A percentile compares a stretch with the other conserved stretches of the same genome.
Evolutionary conservation across 2,888 invertebrate species (phyloP).

Genomic region (Cloeon dipterum): DNA sequence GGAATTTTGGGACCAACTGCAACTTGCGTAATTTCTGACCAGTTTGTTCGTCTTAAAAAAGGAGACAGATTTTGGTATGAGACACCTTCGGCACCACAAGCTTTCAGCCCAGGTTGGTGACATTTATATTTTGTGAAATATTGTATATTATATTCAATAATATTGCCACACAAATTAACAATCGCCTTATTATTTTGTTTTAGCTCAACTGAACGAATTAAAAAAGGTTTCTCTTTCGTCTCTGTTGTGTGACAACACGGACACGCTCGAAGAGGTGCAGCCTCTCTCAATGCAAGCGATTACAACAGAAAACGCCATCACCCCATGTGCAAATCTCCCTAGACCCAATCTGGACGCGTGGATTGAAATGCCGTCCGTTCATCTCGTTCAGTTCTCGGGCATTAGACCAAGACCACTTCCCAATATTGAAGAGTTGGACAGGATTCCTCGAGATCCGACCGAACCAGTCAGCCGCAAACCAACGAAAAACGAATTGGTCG

Average conservation of each 20-base stretch:
- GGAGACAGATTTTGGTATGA: constrained; percentile 87
- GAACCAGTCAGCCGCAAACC: neutral
- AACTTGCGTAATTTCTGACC: constrained; percentile 62
- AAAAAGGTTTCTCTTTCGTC: constrained; percentile 48
- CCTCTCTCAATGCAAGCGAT: constrained; percentile 42
- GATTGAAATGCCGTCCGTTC: constrained; percentile 17
- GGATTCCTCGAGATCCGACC: constrained; percentile 1
- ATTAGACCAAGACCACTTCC: neutral
- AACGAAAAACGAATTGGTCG: neutral
- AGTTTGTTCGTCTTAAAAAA: constrained; percentile 54
- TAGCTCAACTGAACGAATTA: constrained; percentile 58
- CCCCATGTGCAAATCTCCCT: constrained; percentile 35
- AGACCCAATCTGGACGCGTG: constrained; percentile 31
- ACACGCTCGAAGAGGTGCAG: constrained; percentile 34
- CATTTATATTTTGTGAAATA: neutral
- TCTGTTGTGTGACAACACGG: constrained; percentile 57
- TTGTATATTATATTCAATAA: neutral
- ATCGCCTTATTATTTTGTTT: too few relatives aligned
- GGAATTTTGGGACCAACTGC: constrained; percentile 67
- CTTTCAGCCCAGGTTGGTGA: constrained; percentile 40
- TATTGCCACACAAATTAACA: too few relatives aligned
- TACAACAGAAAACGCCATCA: constrained; percentile 28
- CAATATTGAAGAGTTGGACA: neutral
- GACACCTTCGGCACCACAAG: constrained; percentile 32
- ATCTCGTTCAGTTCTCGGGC: neutral